A percentile compares a stretch with the other conserved stretches of the same genome.
Evolutionary conservation across 2,797 vertebrate genomes (phyloP).

Genomic region (Syngnathus acus): DNA sequence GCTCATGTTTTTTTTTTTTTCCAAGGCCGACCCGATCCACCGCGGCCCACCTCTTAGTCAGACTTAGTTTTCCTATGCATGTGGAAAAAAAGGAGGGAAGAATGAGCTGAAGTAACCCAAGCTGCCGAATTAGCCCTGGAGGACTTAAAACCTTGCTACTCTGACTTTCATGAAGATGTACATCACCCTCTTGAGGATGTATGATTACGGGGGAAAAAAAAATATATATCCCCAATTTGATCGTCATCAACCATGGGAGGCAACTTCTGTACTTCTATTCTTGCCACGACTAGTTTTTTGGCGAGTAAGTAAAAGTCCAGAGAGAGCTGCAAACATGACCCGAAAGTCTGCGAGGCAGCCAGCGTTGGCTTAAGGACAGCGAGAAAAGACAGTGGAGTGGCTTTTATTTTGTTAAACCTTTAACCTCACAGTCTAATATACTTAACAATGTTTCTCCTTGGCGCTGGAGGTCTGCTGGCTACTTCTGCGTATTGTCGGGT

Average conservation of each 20-base stretch:
- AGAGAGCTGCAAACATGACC: neutral
- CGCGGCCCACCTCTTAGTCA: constrained; percentile 33
- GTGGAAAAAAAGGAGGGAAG: constrained; percentile 49
- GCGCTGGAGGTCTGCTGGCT: neutral
- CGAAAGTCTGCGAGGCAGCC: neutral
- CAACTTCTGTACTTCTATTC: neutral
- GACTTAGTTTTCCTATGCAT: constrained; percentile 52
- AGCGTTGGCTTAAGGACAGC: neutral
- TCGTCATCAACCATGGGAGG: too few relatives aligned
- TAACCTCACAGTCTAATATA: neutral
- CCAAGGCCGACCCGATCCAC: constrained; percentile 52
- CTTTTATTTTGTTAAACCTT: constrained; percentile 11
- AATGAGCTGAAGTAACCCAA: constrained; percentile 63
- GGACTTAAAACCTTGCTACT: constrained; percentile 25
- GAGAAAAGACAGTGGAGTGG: constrained; percentile 4
- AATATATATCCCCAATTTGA: neutral
- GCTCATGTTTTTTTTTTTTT: constrained; percentile 52
- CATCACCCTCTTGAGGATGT: neutral
- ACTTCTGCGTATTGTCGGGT: neutral
- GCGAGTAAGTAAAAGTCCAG: neutral
- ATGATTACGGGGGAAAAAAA: neutral
- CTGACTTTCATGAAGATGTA: constrained; percentile 16
- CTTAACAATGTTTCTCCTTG: constrained; percentile 3
- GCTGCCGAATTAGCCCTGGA: constrained; percentile 56
- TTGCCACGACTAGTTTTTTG: neutral